phyloP scores from a whole-genome alignment of 2,113 vertebrate species.

The Calyptomena viridis region DNA sequence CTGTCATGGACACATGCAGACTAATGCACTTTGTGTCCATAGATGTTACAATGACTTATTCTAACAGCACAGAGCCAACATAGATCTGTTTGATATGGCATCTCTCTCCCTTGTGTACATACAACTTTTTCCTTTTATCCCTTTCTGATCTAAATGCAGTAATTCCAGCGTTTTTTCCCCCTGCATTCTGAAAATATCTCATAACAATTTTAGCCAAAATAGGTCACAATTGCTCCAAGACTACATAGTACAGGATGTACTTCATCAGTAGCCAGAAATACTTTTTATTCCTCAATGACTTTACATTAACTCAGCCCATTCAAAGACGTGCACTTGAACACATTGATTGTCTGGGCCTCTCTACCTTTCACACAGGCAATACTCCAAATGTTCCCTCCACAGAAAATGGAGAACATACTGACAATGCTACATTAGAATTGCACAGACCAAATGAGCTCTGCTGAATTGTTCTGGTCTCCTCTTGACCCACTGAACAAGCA shows the following conservation, averaged over 20 bases:
- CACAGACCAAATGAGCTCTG: background rate
- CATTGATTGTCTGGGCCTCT: background rate
- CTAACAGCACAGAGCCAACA: background rate
- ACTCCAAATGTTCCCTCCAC: background rate
- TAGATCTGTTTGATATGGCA: background rate
- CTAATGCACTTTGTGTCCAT: background rate
- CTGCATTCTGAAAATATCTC: background rate
- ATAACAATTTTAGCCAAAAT: background rate
- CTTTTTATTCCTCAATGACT: background rate
- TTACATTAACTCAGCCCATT: background rate
- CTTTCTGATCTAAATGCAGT: background rate
- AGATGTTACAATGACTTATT: background rate
- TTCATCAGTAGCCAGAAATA: background rate
- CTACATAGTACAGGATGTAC: background rate
- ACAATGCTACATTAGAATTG: background rate
- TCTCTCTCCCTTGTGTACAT: background rate
- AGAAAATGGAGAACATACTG: background rate
- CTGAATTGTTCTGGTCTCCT: background rate
- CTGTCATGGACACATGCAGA: rapidly evolving
- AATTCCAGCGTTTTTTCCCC: background rate
- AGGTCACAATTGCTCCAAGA: background rate
- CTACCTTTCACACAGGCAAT: background rate
- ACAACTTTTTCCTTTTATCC: background rate
- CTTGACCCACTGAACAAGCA: rapidly evolving
- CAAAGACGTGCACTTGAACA: background rate